phyloP scores from a whole-genome alignment of 2,113 vertebrate genomes.

The Baryphthengus martii region DNA sequence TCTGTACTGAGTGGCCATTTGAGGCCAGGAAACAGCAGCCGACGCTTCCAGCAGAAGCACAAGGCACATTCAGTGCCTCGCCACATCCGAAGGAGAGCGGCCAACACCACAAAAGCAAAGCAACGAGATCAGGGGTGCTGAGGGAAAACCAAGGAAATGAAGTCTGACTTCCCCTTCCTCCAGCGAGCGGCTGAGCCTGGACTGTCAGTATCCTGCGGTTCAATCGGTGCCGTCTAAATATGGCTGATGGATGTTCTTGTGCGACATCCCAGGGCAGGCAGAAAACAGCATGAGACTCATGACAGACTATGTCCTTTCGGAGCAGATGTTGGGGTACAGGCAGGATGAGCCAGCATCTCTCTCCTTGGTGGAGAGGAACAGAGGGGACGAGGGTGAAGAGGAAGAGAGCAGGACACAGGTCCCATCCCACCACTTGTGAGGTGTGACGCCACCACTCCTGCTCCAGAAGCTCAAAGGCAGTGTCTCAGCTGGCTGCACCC shows the following conservation, averaged over 20 bases:
- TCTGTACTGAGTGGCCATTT: neutral
- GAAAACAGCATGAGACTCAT: neutral
- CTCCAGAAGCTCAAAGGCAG: neutral
- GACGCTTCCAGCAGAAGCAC: neutral
- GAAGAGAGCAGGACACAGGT: neutral
- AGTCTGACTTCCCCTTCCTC: slow-evolving; percentile 50
- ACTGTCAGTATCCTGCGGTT: neutral
- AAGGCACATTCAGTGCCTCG: neutral
- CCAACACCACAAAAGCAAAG: neutral
- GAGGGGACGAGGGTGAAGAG: neutral
- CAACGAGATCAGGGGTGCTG: neutral
- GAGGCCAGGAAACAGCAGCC: neutral
- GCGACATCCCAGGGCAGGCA: neutral
- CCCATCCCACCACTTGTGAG: neutral
- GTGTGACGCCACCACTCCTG: rapidly evolving
- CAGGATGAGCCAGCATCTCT: neutral
- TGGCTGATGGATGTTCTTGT: neutral
- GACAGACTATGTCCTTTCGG: neutral
- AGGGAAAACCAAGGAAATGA: slow-evolving; percentile 17
- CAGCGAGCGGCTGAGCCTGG: neutral
- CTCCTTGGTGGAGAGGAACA: neutral
- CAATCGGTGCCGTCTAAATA: neutral
- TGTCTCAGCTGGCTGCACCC: neutral
- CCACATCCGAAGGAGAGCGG: neutral
- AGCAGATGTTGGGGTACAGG: neutral